Evolutionary conservation across 1,140 invertebrate species (phyloP), one percentile per base, ranked within the genome.

Genomic region (Leptinotarsa undecemlineata): DNA sequence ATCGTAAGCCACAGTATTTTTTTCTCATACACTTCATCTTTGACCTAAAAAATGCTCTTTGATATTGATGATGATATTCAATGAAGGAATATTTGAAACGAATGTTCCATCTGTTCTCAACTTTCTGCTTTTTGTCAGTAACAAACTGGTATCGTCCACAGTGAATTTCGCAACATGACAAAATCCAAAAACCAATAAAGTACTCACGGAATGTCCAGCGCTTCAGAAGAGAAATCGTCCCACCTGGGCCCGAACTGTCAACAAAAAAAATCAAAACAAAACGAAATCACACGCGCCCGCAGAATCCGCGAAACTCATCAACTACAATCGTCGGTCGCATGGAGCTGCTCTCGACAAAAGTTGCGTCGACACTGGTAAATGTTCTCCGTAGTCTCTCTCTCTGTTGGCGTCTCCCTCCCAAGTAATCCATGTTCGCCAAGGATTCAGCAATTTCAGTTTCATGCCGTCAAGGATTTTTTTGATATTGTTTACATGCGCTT

Each of bases 391-490:
- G 51, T 57, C 51, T 57, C 51, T 57, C 51, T 57, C 51, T 57
- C 51, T 57, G 51, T 19, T 57, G 17, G 51, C 51, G 51, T 57
- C 15, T 57, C 51, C 51, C 51, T 57, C n/a, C 51, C 51, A 57
- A n/a, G 51, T 57, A 57, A 57, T 57, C 51, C 51, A 57, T 57
- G 51, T 57, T 57, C 51, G 51, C 51, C 51, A 57, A 57, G 51
- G 51, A 57, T 57, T 57, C 51, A 57, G n/a, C 51, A 57, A 17
- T 17, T 57, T 57, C 51, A 57, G 51, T 57, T 57, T 57, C 17
- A 57, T 57, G 51, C 51, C n/a, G 51, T 57, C 51, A 57, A 57
- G 51, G 51, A 57, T 57, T 57, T 57, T 57, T 57, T 57, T 57
- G 17, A 57, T 57, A 57, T 57, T 57, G 51, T 57, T 57, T 57